A percentile compares a stretch with the other conserved stretches of the same genome.
Conservation (phyloP, 2,888 invertebrate genomes). For the Eupithecia inturbata region DNA sequence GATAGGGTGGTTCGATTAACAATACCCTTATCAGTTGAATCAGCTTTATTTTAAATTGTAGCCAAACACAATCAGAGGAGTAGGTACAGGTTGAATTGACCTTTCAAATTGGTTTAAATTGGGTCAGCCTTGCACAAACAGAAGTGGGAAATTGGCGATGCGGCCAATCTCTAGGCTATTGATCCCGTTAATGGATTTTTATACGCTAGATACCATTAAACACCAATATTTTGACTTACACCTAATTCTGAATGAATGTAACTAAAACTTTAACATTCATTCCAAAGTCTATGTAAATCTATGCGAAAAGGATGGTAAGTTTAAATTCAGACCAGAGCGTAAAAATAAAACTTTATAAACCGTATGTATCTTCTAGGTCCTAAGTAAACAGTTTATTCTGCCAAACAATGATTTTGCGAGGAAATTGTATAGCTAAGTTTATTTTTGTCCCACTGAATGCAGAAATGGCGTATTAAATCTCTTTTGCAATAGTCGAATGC, state of each 20-base stretch:
- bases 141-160: constrained; percentile 67
- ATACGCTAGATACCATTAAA: background rate
- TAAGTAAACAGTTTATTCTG: constrained; percentile 29
- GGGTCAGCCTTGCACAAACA: constrained; percentile 78
- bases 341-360: constrained; percentile 5
- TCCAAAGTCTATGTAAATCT: background rate
- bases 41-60: constrained; percentile 70
- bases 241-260: background rate
- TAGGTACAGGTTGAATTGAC: constrained; percentile 76
- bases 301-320: background rate
- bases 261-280: background rate
- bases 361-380: background rate
- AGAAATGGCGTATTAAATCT: constrained; percentile 36
- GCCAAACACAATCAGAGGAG: constrained; percentile 75
- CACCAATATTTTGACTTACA: background rate
- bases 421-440: constrained; percentile 23
- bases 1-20: constrained; percentile 46
- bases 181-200: background rate
- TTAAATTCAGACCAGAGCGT: background rate
- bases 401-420: constrained; percentile 39
- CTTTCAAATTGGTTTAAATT: constrained; percentile 78
- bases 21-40: constrained; percentile 57
- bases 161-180: constrained; percentile 53
- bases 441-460: constrained; percentile 30
- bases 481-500: constrained; percentile 35